Base-by-base conservation (phyloP, 2,113 vertebrate genomes). In the Chaetorhynchus papuensis region DNA sequence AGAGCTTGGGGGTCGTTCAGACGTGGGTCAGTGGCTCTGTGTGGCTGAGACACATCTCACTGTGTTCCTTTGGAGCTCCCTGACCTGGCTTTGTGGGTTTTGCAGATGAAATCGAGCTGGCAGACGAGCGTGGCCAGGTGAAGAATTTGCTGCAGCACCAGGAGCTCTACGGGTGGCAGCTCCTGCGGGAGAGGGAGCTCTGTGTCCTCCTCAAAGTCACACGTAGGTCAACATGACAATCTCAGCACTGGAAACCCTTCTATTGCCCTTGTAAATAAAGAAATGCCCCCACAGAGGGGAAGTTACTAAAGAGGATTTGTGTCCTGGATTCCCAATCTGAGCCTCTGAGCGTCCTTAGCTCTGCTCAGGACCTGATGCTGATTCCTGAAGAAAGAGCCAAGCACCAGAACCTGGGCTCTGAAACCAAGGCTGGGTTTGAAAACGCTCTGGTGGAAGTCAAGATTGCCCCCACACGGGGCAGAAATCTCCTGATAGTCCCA, bases 121-220 rank as follows among this genome's bases (percentile, higher is more conserved):
- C 89, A 23, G 96, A 94, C 21, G 85, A 87, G 42, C 91, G 7
- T 18, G 94, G 87, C 47, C 94, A 92, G 21, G 84, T 94, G 75
- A 96, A 95, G 82, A 70, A 90, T 31, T 77, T 97, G 39, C 77
- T 84, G 37, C 86, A 94, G 82, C 92, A 93, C 83, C 90, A 91
- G 69, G 77, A 97, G 45, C 61, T 8, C 31, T 79, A 49, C 1
- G 30, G 81, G 9, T 71, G 17, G 2, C 89, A 97, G 45, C 52
- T 97, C 30, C 93, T 95, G 49, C 27, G 5, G 7, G 85, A 91
- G 45, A 84, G 96, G 28, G 92, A 93, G 44, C 74, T 66, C 37
- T 96, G 66, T 31, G 52, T 97, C 7, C 87, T 91, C 3, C 68
- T 97, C 28, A 37, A 53, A 24, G 90, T 92, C 22, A 74, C 89